phyloP scores from a whole-genome alignment of 2,888 invertebrate genomes.

The Onthophagus sagittarius region DNA sequence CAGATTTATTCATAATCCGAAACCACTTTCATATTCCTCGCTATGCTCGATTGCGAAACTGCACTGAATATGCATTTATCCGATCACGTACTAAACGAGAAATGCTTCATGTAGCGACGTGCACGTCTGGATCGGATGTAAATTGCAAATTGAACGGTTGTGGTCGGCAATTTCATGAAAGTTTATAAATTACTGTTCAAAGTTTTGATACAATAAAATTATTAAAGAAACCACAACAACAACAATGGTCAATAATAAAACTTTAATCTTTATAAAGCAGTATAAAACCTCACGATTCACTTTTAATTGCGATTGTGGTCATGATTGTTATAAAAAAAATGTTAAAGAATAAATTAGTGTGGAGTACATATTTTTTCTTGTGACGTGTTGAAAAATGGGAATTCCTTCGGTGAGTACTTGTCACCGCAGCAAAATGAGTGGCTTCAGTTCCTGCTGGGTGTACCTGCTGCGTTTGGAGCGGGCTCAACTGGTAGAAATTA shows the following conservation, averaged over 20 bases:
- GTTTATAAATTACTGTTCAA: background rate
- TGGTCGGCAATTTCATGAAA: background rate
- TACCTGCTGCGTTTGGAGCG: background rate
- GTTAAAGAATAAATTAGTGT: background rate
- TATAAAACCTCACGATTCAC: background rate
- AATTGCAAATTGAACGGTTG: background rate
- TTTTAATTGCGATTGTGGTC: background rate
- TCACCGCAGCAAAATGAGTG: background rate
- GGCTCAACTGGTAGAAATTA: background rate
- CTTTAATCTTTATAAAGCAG: background rate
- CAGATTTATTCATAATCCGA: background rate
- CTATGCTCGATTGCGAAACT: background rate
- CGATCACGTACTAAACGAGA: background rate
- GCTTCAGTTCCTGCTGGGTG: background rate
- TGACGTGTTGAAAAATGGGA: background rate
- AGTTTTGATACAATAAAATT: too few relatives aligned
- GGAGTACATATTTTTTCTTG: background rate
- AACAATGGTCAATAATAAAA: too few relatives aligned
- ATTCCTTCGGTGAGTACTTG: background rate
- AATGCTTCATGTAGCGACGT: background rate
- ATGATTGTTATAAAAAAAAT: too few relatives aligned
- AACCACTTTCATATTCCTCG: background rate
- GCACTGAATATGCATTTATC: background rate
- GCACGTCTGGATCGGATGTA: background rate
- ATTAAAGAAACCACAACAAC: too few relatives aligned